Evolutionary conservation across 2,797 vertebrate species (phyloP).

Genomic region (Sparidentex hasta): DNA sequence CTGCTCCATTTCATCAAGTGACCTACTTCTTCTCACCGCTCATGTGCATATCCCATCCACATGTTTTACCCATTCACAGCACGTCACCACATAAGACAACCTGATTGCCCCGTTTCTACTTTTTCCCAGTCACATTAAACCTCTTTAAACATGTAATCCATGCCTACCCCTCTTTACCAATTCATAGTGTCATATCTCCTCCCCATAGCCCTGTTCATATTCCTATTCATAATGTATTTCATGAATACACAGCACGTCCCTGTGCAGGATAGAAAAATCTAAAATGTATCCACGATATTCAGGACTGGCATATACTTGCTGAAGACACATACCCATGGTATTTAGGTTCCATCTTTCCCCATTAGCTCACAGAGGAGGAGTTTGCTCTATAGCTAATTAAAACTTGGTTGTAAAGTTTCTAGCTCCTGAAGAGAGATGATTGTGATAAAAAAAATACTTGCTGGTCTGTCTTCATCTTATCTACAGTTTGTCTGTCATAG

Average conservation of each 20-base stretch:
- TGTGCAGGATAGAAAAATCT: constrained; percentile 34
- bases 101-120: constrained; percentile 47
- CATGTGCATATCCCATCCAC: constrained; percentile 16
- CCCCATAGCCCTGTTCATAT: constrained; percentile 40
- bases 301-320: constrained; percentile 7
- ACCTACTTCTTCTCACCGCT: constrained; percentile 49
- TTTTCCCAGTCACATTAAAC: constrained; percentile 59
- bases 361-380: not conserved
- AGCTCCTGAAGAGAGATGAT: constrained; percentile 6
- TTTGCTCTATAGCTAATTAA: not conserved
- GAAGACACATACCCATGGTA: constrained; percentile 17
- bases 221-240: constrained; percentile 53
- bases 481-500: constrained; percentile 1
- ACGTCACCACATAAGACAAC: constrained; percentile 40
- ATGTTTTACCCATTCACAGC: constrained; percentile 35
- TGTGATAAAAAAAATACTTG: constrained; percentile 12
- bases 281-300: constrained; percentile 28
- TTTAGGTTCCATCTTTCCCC: not conserved
- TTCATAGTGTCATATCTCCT: constrained; percentile 49
- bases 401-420: not conserved
- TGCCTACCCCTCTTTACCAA: constrained; percentile 40
- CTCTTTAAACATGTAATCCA: constrained; percentile 63
- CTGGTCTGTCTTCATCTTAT: not conserved
- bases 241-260: constrained; percentile 11
- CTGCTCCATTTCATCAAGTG: constrained; percentile 43